These are phyloP conservation scores for Aleadryas rufinucha DNA, from an alignment of 2,113 vertebrate species.

Conservation along the genomic window DNA sequence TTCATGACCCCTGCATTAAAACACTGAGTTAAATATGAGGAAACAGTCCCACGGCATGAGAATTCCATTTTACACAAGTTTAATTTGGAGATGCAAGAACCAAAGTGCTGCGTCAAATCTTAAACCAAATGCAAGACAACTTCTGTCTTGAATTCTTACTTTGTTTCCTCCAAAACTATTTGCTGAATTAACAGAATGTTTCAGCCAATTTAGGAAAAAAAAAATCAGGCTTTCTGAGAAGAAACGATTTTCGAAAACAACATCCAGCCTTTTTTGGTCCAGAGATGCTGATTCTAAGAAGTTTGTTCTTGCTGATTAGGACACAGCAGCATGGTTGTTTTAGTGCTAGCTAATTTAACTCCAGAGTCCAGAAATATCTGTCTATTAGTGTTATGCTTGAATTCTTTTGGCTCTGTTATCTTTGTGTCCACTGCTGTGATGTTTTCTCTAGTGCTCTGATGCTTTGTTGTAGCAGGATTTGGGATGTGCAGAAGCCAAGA, in stretches of 20 bases:
- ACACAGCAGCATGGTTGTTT: neutral
- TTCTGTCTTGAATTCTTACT: neutral
- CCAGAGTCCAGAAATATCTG: neutral
- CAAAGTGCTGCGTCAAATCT: neutral
- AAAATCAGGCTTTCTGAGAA: neutral
- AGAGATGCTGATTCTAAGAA: neutral
- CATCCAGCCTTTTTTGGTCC: neutral
- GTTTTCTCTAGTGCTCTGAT: neutral
- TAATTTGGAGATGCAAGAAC: neutral
- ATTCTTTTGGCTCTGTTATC: neutral
- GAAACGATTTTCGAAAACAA: neutral
- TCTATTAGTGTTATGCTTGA: neutral
- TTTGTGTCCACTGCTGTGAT: neutral
- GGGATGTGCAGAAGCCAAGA: neutral
- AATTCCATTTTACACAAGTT: neutral
- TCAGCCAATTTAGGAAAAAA: neutral
- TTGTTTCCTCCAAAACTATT: conserved; percentile 10
- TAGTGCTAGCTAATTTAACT: neutral
- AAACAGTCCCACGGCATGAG: neutral
- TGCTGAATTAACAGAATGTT: conserved; percentile 25
- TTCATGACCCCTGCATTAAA: neutral
- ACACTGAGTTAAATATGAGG: neutral
- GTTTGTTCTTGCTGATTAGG: conserved; percentile 2
- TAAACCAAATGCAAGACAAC: neutral
- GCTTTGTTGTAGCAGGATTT: neutral